Base-by-base conservation (phyloP, 1,140 invertebrate species). In the Contarinia nasturtii region DNA sequence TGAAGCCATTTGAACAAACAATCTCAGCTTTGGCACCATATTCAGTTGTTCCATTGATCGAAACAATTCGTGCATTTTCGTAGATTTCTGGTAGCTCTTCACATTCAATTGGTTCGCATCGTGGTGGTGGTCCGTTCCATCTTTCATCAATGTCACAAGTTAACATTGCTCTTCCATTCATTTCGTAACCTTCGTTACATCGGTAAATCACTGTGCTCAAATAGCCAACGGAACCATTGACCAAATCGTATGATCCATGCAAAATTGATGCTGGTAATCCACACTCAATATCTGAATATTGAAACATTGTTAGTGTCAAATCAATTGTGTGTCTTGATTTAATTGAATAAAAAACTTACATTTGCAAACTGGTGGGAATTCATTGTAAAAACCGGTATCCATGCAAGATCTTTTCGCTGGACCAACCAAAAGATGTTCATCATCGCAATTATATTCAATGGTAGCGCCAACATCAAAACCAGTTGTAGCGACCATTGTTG, bases 281-380 rank as follows among this genome's bases (percentile, higher is more conserved):
- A 63, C 89, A 94, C 59, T 91, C 82, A 48, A 92, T 82, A 55
- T 79, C 87, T 91, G 59, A 2, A 59, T 54, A 15, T n/a, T 20
- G 34, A 33, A 48, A n/a, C n/a, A n/a, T n/a, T n/a, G n/a, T n/a
- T n/a, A 44, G 21, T n/a, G 14, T 33, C 8, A 43, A 43, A n/a
- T n/a, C n/a, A 12, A 20, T 45, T 14, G 38, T 33, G 7, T 22
- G 18, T 4, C 10, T 33, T 12, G 8, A 46, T 21, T 33, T 22
- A n/a, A 17, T 48, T 11, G 37, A 44, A 8, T 44, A 38, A 36
- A 45, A 46, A 7, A 66, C 77, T 81, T 71, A 92, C 88, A 78
- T 77, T 87, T 88, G 64, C 89, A 94, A 33, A 89, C 84, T 3
- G 89, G 88, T 21, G 88, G 85, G 58, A 90, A 91, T 63, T 92